Evolutionary conservation across 2,113 vertebrate genomes (phyloP), one percentile per base, ranked within the genome.

Genomic region (Bujurquina vittata): DNA sequence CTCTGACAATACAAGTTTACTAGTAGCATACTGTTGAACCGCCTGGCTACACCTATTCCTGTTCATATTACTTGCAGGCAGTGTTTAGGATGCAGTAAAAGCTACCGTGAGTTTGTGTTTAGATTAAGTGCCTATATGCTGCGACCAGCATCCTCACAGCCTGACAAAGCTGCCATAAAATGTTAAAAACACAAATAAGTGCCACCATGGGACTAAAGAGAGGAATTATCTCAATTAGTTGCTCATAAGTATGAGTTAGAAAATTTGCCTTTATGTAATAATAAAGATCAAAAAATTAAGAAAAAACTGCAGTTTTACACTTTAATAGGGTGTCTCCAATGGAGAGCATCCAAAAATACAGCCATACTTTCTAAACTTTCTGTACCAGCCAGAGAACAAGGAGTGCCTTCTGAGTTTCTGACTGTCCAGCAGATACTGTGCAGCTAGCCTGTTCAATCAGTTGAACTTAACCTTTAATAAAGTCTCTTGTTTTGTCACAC

Each of bases 291-390:
- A 33, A 49, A 14, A 62, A 49, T 31, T 31, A 37, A 72, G 35
- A 35, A 54, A 52, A 72, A 52, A 7, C 17, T 31, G 26, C 17
- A 14, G 17, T 37, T 15, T 63, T 37, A 63, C 29, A 77, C 31
- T 55, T 87, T 81, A 10, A 31, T 59, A 23, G 5, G 5, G 56
- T 82, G 85, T 88, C 78, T 87, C 77, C 73, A 85, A 46, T 87
- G 73, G 79, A 80, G 77, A 86, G 83, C 40, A 46, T 74, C 72
- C 79, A 83, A 81, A 83, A 72, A 60, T 22, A 46, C 29, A 86
- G 52, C 69, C 80, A 80, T 11, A 54, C 35, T 22, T 84, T 76
- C 5, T 74, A 29, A 52, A 55, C 23, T 17, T 17, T 40, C 18
- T 54, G 54, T 55, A 33, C 37, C 60, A 80, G 82, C 40, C 49